Evolutionary conservation across 2,113 vertebrate genomes (phyloP).

Genomic region (Pao palembangensis): DNA sequence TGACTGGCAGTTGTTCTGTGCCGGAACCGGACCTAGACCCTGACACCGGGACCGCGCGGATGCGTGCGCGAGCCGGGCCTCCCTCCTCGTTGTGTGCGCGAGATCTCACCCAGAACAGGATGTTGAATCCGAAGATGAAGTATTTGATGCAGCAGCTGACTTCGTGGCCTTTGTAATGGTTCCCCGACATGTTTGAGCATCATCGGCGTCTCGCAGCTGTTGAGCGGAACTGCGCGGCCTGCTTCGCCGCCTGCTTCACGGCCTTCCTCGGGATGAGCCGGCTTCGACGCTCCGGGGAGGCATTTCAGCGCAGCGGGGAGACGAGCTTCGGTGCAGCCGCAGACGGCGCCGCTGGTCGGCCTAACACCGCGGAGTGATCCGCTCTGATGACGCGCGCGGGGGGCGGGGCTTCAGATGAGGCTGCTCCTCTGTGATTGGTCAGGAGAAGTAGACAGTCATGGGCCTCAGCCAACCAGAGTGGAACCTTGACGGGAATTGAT

Average conservation of each 20-base stretch:
- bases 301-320: constrained; percentile 26
- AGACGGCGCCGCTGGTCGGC: not conserved
- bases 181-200: constrained; percentile 86
- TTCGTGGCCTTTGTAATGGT: constrained; percentile 93
- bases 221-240: constrained; percentile 28
- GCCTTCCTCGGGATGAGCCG: constrained; percentile 59
- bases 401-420: constrained; percentile 7
- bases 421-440: constrained; percentile 17
- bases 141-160: constrained; percentile 99
- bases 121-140: constrained; percentile 97
- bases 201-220: constrained; percentile 14
- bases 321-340: constrained; percentile 3
- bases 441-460: not conserved
- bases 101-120: constrained; percentile 72
- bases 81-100: constrained; percentile 3
- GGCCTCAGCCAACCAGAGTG: constrained; percentile 25
- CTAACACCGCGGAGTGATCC: not conserved
- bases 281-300: constrained; percentile 49
- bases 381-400: not conserved
- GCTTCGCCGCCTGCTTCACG: constrained; percentile 38
- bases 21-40: too few relatives aligned
- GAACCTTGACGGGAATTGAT: constrained; percentile 27
- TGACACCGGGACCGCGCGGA: not conserved
- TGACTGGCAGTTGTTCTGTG: too few relatives aligned
- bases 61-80: constrained; percentile 11